These are phyloP conservation scores for Leptopilina clavipes DNA, from an alignment of 1,140 invertebrate species.

Conservation along the genomic window DNA sequence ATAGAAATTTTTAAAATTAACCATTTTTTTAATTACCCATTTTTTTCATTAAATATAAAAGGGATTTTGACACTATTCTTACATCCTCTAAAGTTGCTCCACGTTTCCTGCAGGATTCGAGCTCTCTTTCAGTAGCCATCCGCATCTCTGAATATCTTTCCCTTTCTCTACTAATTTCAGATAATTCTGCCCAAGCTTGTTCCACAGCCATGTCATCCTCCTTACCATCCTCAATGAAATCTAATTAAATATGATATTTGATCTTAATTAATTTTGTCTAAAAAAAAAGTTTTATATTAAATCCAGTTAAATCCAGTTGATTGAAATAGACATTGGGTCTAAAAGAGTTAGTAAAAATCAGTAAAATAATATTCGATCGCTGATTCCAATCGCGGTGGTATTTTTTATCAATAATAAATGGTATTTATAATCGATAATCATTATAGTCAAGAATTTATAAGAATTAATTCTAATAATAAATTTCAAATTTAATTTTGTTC, in stretches of 20 bases:
- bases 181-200: slow-evolving; percentile 88
- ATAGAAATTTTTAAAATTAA: background rate
- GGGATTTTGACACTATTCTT: slow-evolving; percentile 61
- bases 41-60: too few relatives aligned
- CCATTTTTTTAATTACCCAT: background rate
- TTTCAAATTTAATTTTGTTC: background rate
- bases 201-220: slow-evolving; percentile 85
- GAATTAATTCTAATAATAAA: slow-evolving; percentile 14
- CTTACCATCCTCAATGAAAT: slow-evolving; percentile 65
- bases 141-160: slow-evolving; percentile 85
- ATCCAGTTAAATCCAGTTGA: too few relatives aligned
- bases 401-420: too few relatives aligned
- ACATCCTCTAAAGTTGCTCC: slow-evolving; percentile 89
- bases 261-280: background rate
- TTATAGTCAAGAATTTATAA: background rate
- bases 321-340: too few relatives aligned
- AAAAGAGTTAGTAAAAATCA: too few relatives aligned
- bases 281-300: too few relatives aligned
- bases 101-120: slow-evolving; percentile 84
- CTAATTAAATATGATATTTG: too few relatives aligned
- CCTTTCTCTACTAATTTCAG: slow-evolving; percentile 89
- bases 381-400: too few relatives aligned
- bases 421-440: too few relatives aligned
- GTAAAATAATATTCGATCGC: too few relatives aligned
- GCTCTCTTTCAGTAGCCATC: slow-evolving; percentile 84